Evolutionary conservation across 1,140 invertebrate species (phyloP).

Genomic region (Octopus sinensis): DNA sequence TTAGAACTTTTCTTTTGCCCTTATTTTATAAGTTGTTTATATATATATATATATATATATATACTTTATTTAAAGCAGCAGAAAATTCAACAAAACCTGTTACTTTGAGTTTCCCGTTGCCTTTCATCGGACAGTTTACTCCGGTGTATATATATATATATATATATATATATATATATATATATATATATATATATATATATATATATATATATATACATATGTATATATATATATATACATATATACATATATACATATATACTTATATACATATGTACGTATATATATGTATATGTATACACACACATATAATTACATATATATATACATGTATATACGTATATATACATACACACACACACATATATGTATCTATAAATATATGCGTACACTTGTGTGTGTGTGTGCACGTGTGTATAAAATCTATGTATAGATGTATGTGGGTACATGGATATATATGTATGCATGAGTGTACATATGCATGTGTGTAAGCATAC

Average conservation of each 20-base stretch:
- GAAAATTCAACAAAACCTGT: no score
- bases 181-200: slow-evolving; percentile 5
- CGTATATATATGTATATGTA: background rate
- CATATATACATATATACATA: slow-evolving; percentile 1
- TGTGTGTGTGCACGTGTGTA: background rate
- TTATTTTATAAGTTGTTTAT: background rate
- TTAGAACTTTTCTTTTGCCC: background rate
- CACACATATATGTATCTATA: background rate
- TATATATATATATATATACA: background rate
- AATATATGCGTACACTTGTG: no score
- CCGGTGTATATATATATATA: background rate
- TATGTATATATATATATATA: background rate
- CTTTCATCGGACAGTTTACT: background rate
- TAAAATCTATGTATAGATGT: background rate
- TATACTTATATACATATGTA: background rate
- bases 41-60: no score
- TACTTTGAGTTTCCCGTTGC: no score
- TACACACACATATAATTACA: background rate
- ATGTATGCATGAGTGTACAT: no score
- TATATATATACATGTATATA: background rate
- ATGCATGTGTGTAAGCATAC: no score
- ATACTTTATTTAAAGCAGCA: no score
- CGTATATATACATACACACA: background rate
- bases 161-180: slow-evolving; percentile 5
- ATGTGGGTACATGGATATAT: no score